Evolutionary conservation across 64 coral and sea anemone species (phyloP).

Genomic region (Stichodactyla helianthus): DNA sequence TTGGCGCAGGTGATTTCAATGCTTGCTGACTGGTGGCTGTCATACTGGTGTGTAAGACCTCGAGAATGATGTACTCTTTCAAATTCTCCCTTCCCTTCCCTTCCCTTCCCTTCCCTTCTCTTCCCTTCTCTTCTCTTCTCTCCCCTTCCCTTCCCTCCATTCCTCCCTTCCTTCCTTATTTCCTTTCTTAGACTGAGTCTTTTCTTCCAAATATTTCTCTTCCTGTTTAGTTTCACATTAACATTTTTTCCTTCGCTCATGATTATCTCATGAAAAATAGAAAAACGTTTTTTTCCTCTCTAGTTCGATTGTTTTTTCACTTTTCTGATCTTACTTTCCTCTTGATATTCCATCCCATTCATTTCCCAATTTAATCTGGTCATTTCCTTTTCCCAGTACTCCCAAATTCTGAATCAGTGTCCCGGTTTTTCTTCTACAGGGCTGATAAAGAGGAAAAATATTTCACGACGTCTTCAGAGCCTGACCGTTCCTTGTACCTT

Average conservation of each 20-base stretch:
- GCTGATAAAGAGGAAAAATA: neutral
- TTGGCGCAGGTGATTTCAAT: slow-evolving; percentile 24
- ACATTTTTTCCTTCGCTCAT: too few species aligned
- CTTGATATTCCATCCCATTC: too few species aligned
- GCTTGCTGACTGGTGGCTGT: slow-evolving; percentile 58
- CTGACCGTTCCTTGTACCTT: slow-evolving; percentile 35
- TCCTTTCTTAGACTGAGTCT: too few species aligned
- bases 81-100: neutral
- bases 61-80: neutral
- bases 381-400: too few species aligned
- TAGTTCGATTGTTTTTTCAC: too few species aligned
- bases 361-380: too few species aligned
- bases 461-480: neutral
- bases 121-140: neutral
- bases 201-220: too few species aligned
- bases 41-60: slow-evolving; percentile 45
- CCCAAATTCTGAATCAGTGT: too few species aligned
- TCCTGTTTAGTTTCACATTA: too few species aligned
- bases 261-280: too few species aligned
- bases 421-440: neutral
- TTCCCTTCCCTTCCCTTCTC: neutral
- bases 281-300: too few species aligned
- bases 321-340: too few species aligned
- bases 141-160: neutral
- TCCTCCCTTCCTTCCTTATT: neutral